Evolutionary conservation across 2,888 invertebrate species (phyloP), one percentile per base, ranked within the genome.

Genomic region (Nymphalis polychloros): DNA sequence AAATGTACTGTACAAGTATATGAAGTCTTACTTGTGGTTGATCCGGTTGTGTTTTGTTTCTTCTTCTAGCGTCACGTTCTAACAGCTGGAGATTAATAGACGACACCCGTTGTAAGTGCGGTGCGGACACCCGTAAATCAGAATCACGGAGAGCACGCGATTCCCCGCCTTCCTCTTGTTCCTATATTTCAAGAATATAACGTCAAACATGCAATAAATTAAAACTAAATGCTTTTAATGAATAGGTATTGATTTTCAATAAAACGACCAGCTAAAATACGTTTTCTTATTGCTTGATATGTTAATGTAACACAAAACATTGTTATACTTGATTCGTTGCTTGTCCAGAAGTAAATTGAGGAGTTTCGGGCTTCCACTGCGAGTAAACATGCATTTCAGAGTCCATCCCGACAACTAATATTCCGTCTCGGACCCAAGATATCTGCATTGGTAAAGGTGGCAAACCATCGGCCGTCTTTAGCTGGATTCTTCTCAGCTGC

Each of bases 331-430:
- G 90, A 31, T 76, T 81, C 50, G 81, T 76, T 50, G 78, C 74
- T 19, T 80, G 77, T 55, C 90, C 89, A 6, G 82, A 81, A 10
- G 82, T 67, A 2, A 81, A 69, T 59, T 86, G 87, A 2, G 83
- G 86, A 69, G 89, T 83, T 72, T 95, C 95, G 0, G 97, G 96
- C 80, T 97, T 97, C 99, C 99, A 99, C 82, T 99, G 99, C 0
- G 98, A 98, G 84, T 99, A 99, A 0, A 99, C 98, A 81, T 99
- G 98, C 98, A 99, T 99, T 86, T 99, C 99, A 3, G 98, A 99
- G 84, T 99, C 98, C 99, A 99, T 99, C 2, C 99, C 99, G 1
- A 99, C 98, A 0, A 99, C 98, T 1, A 99, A 91, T 74, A 99
- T 98, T 0, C 99, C 99, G 82, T 99, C 99, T 31, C 99, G 94